A percentile compares a stretch with the other conserved stretches of the same genome.
These are phyloP conservation scores for Notiomystis cincta DNA, from an alignment of 2,113 vertebrate species.

Conservation along the genomic window DNA sequence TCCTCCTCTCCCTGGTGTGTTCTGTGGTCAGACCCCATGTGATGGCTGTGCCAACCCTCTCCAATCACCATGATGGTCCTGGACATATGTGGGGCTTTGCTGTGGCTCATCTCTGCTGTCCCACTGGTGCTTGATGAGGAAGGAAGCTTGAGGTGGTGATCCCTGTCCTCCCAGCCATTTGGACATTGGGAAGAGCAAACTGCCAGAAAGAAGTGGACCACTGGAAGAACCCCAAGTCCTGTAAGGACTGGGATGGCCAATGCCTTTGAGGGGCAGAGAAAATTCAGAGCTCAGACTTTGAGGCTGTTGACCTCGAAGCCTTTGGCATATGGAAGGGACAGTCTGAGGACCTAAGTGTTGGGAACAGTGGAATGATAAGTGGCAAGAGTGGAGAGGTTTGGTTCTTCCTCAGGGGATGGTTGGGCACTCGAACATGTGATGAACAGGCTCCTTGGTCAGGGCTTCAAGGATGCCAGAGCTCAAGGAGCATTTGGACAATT, in stretches of 20 bases:
- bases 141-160: background rate
- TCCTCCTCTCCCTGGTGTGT: background rate
- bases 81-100: fast-evolving
- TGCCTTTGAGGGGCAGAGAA: background rate
- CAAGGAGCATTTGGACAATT: background rate
- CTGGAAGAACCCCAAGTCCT: background rate
- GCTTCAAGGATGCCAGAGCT: background rate
- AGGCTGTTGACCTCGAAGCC: fast-evolving
- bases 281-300: background rate
- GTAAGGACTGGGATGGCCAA: fast-evolving
- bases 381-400: background rate
- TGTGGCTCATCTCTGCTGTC: fast-evolving
- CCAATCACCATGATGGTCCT: fast-evolving
- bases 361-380: fast-evolving
- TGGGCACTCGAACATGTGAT: background rate
- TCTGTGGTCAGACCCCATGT: background rate
- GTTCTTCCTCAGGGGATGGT: background rate
- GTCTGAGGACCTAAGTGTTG: background rate
- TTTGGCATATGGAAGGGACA: background rate
- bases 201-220: background rate
- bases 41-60: fast-evolving
- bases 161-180: background rate
- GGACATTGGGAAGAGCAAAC: background rate
- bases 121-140: background rate
- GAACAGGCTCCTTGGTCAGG: background rate